Evolutionary conservation across 2,113 vertebrate genomes (phyloP).

Genomic region (Syngnathus scovelli): DNA sequence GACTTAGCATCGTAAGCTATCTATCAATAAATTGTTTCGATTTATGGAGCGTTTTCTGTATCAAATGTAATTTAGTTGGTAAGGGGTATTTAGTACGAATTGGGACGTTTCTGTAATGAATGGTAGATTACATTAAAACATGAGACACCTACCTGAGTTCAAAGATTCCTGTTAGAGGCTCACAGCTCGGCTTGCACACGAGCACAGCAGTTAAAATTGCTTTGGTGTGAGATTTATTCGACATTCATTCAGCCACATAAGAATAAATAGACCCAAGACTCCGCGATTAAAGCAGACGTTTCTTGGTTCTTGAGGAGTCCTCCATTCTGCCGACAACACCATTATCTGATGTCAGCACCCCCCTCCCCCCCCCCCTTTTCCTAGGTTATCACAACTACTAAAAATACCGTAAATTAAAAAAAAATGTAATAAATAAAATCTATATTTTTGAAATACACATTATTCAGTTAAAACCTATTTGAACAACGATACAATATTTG

Average conservation of each 20-base stretch:
- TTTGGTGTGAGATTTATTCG: slow-evolving; percentile 7
- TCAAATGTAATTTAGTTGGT: not conserved
- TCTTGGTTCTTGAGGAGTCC: slow-evolving; percentile 9
- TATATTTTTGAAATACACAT: not conserved
- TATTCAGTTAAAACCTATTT: not conserved
- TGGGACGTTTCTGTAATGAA: not conserved
- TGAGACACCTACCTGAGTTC: slow-evolving; percentile 63
- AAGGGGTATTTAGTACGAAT: not conserved
- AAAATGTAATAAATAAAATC: too few species aligned
- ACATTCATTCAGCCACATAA: slow-evolving; percentile 20
- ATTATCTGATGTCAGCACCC: slow-evolving; percentile 21
- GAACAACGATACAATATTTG: not conserved
- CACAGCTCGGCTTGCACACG: slow-evolving; percentile 48
- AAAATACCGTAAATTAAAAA: not conserved
- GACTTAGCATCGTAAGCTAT: slow-evolving; percentile 35
- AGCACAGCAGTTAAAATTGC: slow-evolving; percentile 21
- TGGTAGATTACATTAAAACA: not conserved
- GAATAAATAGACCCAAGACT: not conserved
- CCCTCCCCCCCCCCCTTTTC: slow-evolving; percentile 15
- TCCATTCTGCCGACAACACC: slow-evolving; percentile 11
- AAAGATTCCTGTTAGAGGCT: slow-evolving; percentile 40
- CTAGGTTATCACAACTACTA: not conserved
- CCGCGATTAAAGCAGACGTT: not conserved
- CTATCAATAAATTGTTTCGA: slow-evolving; percentile 10
- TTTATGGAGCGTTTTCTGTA: rapidly evolving